phyloP scores from a whole-genome alignment of 2,113 vertebrate species.

The Otolemur garnettii region DNA sequence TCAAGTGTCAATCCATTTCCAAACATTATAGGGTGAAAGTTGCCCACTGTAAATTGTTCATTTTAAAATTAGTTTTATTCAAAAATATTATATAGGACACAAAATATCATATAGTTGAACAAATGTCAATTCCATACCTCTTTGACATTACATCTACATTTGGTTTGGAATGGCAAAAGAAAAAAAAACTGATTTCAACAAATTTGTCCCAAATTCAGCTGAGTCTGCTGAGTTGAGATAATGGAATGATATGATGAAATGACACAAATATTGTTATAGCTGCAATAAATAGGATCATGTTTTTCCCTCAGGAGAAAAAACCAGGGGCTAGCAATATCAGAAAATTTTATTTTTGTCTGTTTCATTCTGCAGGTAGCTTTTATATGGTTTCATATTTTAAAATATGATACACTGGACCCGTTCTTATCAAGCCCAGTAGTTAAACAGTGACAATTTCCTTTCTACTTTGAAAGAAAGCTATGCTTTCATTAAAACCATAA shows the following conservation, averaged over 20 bases:
- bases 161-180: not conserved
- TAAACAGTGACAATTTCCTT: not conserved
- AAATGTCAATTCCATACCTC: not conserved
- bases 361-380: slow-evolving; percentile 30
- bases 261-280: slow-evolving; percentile 59
- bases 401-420: not conserved
- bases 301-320: not conserved
- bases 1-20: not conserved
- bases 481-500: slow-evolving; percentile 20
- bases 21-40: not conserved
- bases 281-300: slow-evolving; percentile 55
- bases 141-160: not conserved
- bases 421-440: not conserved
- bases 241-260: not conserved
- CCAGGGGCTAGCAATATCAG: slow-evolving; percentile 36
- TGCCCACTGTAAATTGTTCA: not conserved
- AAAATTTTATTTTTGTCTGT: slow-evolving; percentile 50
- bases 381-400: slow-evolving; percentile 19
- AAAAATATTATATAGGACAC: not conserved
- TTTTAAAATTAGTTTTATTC: not conserved
- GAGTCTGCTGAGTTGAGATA: slow-evolving; percentile 43
- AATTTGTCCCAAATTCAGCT: not conserved
- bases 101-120: not conserved
- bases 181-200: not conserved
- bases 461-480: not conserved